These are phyloP conservation scores for Heterodera schachtii DNA, from an alignment of 1,140 invertebrate species.

Conservation along the genomic window DNA sequence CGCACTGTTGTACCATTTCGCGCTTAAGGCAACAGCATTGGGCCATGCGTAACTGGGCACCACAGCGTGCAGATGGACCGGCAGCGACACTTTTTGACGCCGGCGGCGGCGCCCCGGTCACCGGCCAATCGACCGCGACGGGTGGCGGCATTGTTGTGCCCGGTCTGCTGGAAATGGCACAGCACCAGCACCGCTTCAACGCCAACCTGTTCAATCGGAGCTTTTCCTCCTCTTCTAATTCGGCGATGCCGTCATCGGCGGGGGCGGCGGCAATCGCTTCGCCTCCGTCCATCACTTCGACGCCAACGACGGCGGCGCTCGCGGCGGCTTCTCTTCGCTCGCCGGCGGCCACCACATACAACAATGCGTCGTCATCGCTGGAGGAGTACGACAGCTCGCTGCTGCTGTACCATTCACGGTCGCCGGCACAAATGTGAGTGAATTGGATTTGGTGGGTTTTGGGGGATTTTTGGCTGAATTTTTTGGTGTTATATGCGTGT, in stretches of 20 bases:
- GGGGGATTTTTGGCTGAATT: too few relatives aligned
- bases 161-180: background rate
- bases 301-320: background rate
- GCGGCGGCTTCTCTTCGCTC: slow-evolving; percentile 6
- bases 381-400: slow-evolving; percentile 44
- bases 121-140: background rate
- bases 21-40: slow-evolving; percentile 22
- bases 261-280: background rate
- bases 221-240: slow-evolving; percentile 1
- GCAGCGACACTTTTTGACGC: background rate
- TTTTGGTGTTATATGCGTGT: too few relatives aligned
- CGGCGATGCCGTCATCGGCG: background rate
- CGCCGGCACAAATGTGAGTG: background rate
- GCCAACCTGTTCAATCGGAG: slow-evolving; percentile 21
- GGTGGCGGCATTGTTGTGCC: background rate
- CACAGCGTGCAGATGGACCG: background rate
- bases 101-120: background rate
- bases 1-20: background rate
- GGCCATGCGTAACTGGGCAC: slow-evolving; percentile 32
- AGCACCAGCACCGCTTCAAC: slow-evolving; percentile 25
- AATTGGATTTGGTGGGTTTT: too few relatives aligned
- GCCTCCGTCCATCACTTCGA: background rate
- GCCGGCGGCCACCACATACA: slow-evolving; percentile 2
- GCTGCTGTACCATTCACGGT: slow-evolving; percentile 20
- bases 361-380: background rate